Conservation (phyloP, 1,140 invertebrate species). For the Drosophila burlai region DNA sequence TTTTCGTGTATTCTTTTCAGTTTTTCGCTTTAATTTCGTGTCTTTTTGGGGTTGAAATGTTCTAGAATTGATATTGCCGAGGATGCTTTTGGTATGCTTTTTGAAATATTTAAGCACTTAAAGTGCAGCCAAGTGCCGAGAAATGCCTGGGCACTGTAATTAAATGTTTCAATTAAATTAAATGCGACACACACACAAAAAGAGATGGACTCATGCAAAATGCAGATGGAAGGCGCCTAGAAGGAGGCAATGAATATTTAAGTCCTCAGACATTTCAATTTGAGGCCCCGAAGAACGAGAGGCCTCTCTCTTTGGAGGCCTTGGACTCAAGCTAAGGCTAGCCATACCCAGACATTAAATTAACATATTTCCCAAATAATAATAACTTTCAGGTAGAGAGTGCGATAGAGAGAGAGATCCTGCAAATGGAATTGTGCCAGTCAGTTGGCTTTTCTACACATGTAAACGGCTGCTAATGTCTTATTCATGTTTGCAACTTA, state of each 20-base stretch:
- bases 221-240: constrained; percentile 37
- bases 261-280: constrained; percentile 71
- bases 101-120: constrained; percentile 34
- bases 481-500: constrained; percentile 79
- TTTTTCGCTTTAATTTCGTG: background rate
- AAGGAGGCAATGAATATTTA: constrained; percentile 72
- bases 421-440: constrained; percentile 48
- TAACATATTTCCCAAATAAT: constrained; percentile 83
- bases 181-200: constrained; percentile 31
- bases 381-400: constrained; percentile 58
- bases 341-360: constrained; percentile 73
- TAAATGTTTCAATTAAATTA: constrained; percentile 79
- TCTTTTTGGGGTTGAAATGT: background rate
- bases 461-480: constrained; percentile 78
- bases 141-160: constrained; percentile 45
- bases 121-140: constrained; percentile 13
- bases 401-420: constrained; percentile 16
- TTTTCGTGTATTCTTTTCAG: constrained; percentile 6
- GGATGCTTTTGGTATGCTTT: background rate
- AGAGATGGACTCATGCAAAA: constrained; percentile 36
- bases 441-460: constrained; percentile 59
- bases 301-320: background rate
- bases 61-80: constrained; percentile 5
- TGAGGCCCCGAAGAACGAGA: constrained; percentile 3
- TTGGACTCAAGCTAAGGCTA: background rate